A percentile compares a stretch with the other conserved stretches of the same genome.
Evolutionary conservation across 2,113 vertebrate genomes (phyloP).

Genomic region (Todiramphus saurophagus): DNA sequence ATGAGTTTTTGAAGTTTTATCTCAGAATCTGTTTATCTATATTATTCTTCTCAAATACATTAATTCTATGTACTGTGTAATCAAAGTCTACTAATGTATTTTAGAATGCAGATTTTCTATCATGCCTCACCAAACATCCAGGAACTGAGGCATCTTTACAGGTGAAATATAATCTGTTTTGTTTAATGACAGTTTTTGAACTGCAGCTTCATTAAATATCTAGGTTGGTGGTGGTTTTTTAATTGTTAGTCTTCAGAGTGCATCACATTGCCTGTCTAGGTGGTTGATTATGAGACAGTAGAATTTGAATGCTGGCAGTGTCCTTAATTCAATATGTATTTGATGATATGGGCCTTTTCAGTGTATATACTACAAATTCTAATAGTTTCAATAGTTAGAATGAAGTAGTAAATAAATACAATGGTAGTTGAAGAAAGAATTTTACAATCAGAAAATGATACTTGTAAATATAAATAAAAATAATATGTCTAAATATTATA

Average conservation of each 20-base stretch:
- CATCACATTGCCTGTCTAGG: not conserved
- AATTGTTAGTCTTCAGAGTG: not conserved
- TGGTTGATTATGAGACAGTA: not conserved
- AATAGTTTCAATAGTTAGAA: not conserved
- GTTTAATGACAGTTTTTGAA: not conserved
- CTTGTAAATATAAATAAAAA: not conserved
- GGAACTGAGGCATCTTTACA: not conserved
- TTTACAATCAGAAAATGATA: not conserved
- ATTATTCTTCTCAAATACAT: not conserved
- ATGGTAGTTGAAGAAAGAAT: not conserved
- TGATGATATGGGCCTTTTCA: not conserved
- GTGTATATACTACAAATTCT: fast-evolving
- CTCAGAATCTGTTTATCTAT: not conserved
- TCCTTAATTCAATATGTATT: not conserved
- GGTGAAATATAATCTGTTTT: not conserved
- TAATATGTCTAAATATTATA: not conserved
- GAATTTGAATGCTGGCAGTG: not conserved
- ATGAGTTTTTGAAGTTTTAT: not conserved
- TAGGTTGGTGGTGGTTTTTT: not conserved
- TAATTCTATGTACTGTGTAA: not conserved
- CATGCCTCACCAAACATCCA: not conserved
- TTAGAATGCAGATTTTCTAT: not conserved
- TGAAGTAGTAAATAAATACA: not conserved
- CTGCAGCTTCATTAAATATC: not conserved
- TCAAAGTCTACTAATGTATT: not conserved